Conservation (phyloP, 2,113 vertebrate species). For the Marmota flaviventris region DNA sequence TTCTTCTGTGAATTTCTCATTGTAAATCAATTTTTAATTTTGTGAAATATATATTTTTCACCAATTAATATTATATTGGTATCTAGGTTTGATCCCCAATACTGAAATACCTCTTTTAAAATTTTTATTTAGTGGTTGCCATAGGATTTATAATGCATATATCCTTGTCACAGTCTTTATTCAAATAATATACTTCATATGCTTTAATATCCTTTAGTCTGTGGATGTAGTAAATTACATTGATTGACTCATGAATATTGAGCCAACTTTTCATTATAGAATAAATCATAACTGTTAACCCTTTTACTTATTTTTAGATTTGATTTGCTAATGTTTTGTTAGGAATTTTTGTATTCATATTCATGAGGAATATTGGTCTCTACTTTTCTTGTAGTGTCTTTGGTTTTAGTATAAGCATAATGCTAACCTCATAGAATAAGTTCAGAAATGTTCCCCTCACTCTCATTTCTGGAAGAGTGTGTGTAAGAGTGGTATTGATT, state of each 20-base stretch:
- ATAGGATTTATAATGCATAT: not conserved
- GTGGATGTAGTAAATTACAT: not conserved
- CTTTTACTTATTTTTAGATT: not conserved
- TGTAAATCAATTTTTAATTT: slow-evolving; percentile 26
- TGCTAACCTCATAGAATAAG: not conserved
- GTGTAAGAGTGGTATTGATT: slow-evolving; percentile 34
- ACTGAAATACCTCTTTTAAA: not conserved
- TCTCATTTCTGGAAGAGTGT: slow-evolving; percentile 13
- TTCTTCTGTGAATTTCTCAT: slow-evolving; percentile 8
- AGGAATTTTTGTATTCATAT: not conserved
- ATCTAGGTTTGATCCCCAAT: too few species aligned
- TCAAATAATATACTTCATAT: slow-evolving; percentile 30
- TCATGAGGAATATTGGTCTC: slow-evolving; percentile 11
- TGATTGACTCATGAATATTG: slow-evolving; percentile 14
- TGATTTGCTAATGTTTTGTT: slow-evolving; percentile 31
- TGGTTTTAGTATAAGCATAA: slow-evolving; percentile 7
- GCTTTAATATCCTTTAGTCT: not conserved
- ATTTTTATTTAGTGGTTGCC: not conserved
- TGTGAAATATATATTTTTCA: not conserved
- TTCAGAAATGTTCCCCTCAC: not conserved
- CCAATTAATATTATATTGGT: not conserved
- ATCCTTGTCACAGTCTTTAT: not conserved
- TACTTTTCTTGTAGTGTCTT: not conserved
- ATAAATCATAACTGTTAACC: not conserved
- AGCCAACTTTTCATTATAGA: not conserved